phyloP scores from a whole-genome alignment of 2,888 invertebrate genomes.

The Cantharis flavilabris region DNA sequence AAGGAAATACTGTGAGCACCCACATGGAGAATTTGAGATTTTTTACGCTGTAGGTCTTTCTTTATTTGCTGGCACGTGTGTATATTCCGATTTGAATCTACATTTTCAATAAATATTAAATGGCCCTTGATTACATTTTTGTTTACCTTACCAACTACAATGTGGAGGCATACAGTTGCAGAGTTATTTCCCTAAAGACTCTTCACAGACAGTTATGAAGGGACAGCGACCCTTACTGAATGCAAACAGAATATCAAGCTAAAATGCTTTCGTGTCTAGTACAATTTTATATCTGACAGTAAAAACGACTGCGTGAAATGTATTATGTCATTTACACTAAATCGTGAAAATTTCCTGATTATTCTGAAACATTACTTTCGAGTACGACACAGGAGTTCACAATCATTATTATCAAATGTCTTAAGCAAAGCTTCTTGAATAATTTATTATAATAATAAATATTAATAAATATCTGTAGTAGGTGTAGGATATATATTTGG shows the following conservation, averaged over 20 bases:
- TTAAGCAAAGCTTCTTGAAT: not conserved
- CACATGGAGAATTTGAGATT: not conserved
- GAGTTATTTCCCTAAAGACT: constrained; percentile 28
- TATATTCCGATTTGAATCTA: not conserved
- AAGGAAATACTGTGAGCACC: constrained; percentile 4
- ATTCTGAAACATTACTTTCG: not conserved
- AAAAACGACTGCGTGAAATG: not conserved
- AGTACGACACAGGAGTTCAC: not conserved
- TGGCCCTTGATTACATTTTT: constrained; percentile 32
- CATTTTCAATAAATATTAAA: constrained; percentile 35
- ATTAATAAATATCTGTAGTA: too few species aligned
- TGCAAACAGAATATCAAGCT: constrained; percentile 18
- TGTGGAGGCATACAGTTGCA: constrained; percentile 14
- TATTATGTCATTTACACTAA: not conserved
- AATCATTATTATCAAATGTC: not conserved
- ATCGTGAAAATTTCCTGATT: not conserved
- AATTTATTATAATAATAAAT: not conserved
- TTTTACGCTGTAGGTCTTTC: not conserved
- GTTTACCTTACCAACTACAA: constrained; percentile 34
- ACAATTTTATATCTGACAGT: constrained; percentile 1
- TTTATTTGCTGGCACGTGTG: not conserved
- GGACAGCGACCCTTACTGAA: constrained; percentile 25
- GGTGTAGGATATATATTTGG: not conserved
- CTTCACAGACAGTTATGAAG: constrained; percentile 14
- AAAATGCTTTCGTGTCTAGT: constrained; percentile 12